Evolutionary conservation across 2,113 vertebrate species (phyloP).

Genomic region (Anser cygnoides): DNA sequence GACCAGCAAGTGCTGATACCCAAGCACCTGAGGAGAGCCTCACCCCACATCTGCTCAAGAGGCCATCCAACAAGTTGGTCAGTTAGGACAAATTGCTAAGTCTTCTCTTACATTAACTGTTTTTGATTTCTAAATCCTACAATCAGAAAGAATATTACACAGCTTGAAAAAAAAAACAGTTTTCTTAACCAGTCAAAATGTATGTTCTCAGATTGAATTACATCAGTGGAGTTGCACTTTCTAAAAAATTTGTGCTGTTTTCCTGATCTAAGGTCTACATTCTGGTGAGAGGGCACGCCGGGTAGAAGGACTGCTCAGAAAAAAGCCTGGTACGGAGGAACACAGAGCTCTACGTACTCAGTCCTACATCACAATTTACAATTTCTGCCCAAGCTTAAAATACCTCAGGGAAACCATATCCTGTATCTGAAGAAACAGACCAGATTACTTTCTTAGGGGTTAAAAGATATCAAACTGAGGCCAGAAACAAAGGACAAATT

Average conservation of each 20-base stretch:
- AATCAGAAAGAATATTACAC: background rate
- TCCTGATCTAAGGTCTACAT: background rate
- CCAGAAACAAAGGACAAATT: background rate
- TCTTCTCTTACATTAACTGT: background rate
- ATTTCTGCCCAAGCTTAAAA: background rate
- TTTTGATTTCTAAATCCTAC: background rate
- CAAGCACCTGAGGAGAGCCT: background rate
- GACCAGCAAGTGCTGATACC: background rate
- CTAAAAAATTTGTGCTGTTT: background rate
- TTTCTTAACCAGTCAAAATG: background rate
- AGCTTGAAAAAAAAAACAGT: fast-evolving
- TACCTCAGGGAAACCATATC: background rate
- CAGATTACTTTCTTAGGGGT: background rate
- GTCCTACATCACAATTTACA: background rate
- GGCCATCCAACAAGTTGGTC: background rate
- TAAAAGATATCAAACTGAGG: background rate
- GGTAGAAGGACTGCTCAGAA: background rate
- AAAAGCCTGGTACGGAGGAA: background rate
- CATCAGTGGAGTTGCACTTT: background rate
- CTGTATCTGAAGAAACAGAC: background rate
- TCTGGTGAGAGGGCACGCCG: background rate
- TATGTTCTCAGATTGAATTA: background rate
- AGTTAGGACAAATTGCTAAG: background rate
- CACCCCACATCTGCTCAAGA: background rate
- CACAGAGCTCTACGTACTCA: background rate